phyloP scores from a whole-genome alignment of 2,113 vertebrate genomes.

The Zosterops pallidus region DNA sequence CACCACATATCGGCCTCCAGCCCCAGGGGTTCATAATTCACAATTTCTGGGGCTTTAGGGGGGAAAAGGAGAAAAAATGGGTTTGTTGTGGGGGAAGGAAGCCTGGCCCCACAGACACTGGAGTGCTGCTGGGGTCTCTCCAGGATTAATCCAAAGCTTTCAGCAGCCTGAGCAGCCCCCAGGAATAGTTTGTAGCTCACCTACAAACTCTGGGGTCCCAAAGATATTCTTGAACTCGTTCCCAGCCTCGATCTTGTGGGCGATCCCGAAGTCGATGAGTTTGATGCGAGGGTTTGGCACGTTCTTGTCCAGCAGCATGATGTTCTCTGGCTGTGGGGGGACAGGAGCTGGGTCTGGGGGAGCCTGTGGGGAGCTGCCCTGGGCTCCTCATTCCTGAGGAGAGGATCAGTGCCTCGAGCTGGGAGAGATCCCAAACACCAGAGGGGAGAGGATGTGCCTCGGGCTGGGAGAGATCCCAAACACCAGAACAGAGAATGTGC shows the following conservation, averaged over 20 bases:
- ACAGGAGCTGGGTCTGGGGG: background rate
- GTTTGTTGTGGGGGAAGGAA: background rate
- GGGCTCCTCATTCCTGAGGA: background rate
- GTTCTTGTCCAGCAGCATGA: constrained; percentile 96
- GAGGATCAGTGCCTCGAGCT: rapidly evolving
- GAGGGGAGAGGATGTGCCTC: background rate
- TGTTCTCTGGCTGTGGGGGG: constrained; percentile 87
- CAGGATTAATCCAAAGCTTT: background rate
- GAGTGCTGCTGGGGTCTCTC: background rate
- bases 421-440: background rate
- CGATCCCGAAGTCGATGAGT: constrained; percentile 95
- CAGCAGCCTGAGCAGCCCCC: background rate
- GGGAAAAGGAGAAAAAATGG: background rate
- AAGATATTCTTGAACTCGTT: constrained; percentile 99
- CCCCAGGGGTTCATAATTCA: constrained; percentile 95
- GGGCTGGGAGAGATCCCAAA: background rate
- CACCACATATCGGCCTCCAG: constrained; percentile 98
- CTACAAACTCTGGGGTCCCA: constrained; percentile 95
- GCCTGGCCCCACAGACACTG: background rate
- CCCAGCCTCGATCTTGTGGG: constrained; percentile 95
- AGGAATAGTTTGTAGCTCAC: constrained; percentile 64
- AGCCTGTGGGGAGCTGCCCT: background rate
- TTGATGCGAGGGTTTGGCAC: constrained; percentile 93
- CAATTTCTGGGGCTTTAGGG: constrained; percentile 91
- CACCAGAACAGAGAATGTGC: background rate